Base-by-base conservation (phyloP, 2,888 invertebrate genomes). In the Platycnemis pennipes region DNA sequence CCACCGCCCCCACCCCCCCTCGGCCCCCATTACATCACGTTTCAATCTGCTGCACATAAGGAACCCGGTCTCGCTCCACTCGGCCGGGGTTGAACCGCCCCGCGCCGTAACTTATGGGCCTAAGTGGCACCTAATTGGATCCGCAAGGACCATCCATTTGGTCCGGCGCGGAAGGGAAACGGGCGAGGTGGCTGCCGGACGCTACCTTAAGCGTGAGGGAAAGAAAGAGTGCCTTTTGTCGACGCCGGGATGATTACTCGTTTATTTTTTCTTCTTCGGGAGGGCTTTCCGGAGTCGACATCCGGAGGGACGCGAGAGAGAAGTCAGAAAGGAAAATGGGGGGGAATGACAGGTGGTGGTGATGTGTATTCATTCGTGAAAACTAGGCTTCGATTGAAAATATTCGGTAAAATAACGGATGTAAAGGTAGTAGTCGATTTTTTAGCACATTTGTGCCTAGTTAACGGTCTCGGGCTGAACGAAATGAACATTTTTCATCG, bases 41-140 rank as follows among this genome's bases (percentile, higher is more conserved):
- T 77, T 77, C 77, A 77, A 77, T 77, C 77, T 31, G 77, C 77
- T 16, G 31, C 53, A 19, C n/a, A 26, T 77, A 77, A 37, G 11
- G 16, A 26, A 37, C 37, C 77, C 77, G 37, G 77, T 77, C 77
- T 77, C 69, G 69, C 69, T 69, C 69, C 8, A 31, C n/a, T 69
- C 31, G 37, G 37, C 11, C 77, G 13, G 77, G 77, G 77, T 37
- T 37, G 2, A 26, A 13, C 77, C 77, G 37, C 77, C 37, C 31
- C 77, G 77, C 77, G 77, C 37, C 77, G 77, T 77, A 77, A 77
- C 77, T 77, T 77, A 77, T 77, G 77, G 63, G 77, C 77, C 77
- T 77, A 77, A 77, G 77, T 77, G 77, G 77, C 77, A 77, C 11
- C 77, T 77, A 77, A 77, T 77, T 77, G 77, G 77, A 77, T 77